Percentiles rank a stretch among this genome's conserved stretches.
Evolutionary conservation across 2,797 vertebrate genomes (phyloP).

Genomic region (Carcharodon carcharias): DNA sequence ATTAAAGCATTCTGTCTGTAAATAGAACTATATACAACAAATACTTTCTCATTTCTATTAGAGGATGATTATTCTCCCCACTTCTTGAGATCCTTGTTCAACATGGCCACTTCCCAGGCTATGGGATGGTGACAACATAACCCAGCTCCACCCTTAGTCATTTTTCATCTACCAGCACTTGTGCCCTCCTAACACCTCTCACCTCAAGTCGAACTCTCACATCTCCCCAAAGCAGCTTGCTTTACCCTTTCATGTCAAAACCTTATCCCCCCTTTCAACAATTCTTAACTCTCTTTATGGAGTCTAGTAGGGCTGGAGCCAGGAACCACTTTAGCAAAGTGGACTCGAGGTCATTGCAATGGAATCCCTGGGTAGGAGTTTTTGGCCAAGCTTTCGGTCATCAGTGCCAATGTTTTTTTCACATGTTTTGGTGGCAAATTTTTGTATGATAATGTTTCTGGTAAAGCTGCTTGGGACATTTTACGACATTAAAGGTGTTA

Average conservation of each 20-base stretch:
- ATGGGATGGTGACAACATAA: not conserved
- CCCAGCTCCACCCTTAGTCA: not conserved
- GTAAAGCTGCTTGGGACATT: not conserved
- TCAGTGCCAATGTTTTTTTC: too few relatives aligned
- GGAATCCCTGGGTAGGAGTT: not conserved
- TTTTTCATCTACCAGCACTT: not conserved
- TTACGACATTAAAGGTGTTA: not conserved
- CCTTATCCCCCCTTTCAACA: not conserved
- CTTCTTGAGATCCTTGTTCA: not conserved
- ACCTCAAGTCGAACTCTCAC: not conserved
- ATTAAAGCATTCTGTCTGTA: not conserved
- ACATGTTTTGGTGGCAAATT: not conserved
- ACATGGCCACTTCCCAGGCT: not conserved
- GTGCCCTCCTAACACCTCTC: not conserved
- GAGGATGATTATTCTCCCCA: not conserved
- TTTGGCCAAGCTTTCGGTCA: not conserved
- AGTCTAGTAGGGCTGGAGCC: not conserved
- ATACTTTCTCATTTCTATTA: not conserved
- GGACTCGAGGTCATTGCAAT: not conserved
- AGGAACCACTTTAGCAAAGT: not conserved
- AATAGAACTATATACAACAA: not conserved
- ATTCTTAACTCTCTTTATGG: not conserved
- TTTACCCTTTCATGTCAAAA: not conserved
- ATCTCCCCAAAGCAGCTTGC: not conserved
- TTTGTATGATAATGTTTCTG: not conserved